Conservation (phyloP, 1,140 invertebrate species). For the Maconellicoccus hirsutus region DNA sequence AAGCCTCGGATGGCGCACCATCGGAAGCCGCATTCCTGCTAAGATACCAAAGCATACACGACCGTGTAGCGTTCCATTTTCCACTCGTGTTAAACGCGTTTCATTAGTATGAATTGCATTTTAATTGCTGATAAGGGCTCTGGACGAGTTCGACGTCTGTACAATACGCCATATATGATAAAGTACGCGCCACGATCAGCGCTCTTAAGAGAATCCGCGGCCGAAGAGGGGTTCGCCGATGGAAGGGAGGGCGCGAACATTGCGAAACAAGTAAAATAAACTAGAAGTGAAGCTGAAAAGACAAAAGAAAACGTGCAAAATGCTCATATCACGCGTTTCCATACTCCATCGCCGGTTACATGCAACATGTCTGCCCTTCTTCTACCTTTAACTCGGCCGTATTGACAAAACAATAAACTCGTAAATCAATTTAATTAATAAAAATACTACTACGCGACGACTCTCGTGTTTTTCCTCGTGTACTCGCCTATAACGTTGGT, state of each 20-base stretch:
- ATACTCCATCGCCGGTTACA: not conserved
- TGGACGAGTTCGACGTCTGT: not conserved
- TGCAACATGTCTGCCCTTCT: not conserved
- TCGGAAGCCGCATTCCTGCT: no score
- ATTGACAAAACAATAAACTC: conserved; percentile 20
- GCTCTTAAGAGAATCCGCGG: no score
- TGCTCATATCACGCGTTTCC: conserved; percentile 18
- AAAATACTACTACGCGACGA: not conserved
- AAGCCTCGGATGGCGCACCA: no score
- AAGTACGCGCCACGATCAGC: not conserved
- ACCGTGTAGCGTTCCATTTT: not conserved
- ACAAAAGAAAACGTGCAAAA: conserved; percentile 22
- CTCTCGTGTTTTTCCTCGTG: not conserved
- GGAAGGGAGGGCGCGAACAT: no score
- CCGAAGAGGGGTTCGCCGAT: no score
- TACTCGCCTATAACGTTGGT: not conserved
- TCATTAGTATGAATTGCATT: not conserved
- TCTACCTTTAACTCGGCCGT: not conserved
- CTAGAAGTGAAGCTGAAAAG: not conserved
- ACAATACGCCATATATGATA: not conserved
- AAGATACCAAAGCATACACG: no score
- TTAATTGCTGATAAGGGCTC: not conserved
- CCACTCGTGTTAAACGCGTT: not conserved
- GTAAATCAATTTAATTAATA: conserved; percentile 23
- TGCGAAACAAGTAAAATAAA: conserved; percentile 12